These are phyloP conservation scores for Diabrotica balteata DNA, from an alignment of 2,888 invertebrate genomes.

Conservation along the genomic window DNA sequence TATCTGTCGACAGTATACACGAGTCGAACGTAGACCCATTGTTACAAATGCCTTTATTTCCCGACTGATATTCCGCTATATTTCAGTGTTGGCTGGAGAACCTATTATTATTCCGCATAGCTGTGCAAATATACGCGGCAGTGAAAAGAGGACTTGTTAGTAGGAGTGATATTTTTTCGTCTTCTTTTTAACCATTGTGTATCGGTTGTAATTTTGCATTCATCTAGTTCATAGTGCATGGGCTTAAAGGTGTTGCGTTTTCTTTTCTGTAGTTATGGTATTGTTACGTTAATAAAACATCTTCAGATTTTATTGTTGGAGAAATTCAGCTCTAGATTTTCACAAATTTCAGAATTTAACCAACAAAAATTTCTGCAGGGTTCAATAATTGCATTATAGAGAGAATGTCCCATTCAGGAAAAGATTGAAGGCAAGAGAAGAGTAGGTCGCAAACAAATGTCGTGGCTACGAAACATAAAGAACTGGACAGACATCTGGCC, in stretches of 20 bases:
- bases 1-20: slow-evolving; percentile 19
- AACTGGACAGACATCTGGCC: no score
- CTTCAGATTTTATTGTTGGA: no score
- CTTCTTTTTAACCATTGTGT: slow-evolving; percentile 31
- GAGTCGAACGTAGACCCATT: slow-evolving; percentile 22
- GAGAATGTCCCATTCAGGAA: no score
- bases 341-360: no score
- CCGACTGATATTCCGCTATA: slow-evolving; percentile 26
- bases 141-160: slow-evolving; percentile 35
- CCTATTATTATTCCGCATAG: slow-evolving; percentile 35
- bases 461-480: no score
- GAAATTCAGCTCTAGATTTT: no score
- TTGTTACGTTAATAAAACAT: no score
- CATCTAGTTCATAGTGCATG: slow-evolving; percentile 14
- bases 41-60: slow-evolving; percentile 33
- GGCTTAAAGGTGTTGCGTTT: not conserved
- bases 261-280: no score
- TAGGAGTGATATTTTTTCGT: slow-evolving; percentile 29
- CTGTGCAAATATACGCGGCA: slow-evolving; percentile 24
- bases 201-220: slow-evolving; percentile 33
- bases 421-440: no score
- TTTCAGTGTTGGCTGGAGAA: slow-evolving; percentile 30
- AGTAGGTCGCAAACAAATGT: no score
- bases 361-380: no score
- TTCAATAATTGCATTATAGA: no score